Evolutionary conservation across 2,888 invertebrate genomes (phyloP).

Genomic region (Andrena praecox): DNA sequence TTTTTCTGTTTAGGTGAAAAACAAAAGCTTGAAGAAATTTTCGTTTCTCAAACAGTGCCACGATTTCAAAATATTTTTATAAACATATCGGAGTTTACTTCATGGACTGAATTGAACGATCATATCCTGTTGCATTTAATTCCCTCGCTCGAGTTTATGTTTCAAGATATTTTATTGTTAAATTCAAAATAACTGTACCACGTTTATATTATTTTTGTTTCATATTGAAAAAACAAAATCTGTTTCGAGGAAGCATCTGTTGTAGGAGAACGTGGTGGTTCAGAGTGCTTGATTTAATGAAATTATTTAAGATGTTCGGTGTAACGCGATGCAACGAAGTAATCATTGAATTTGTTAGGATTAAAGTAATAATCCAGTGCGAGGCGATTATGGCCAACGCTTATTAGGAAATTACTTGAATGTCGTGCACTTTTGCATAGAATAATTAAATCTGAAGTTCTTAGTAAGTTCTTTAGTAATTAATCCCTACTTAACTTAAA

Average conservation of each 20-base stretch:
- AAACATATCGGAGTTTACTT: not conserved
- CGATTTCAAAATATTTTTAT: not conserved
- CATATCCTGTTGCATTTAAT: slow-evolving; percentile 3
- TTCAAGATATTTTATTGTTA: not conserved
- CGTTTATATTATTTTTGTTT: not conserved
- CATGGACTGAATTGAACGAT: not conserved
- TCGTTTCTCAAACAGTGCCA: not conserved
- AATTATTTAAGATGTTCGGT: slow-evolving; percentile 37
- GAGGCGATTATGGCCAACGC: slow-evolving; percentile 46
- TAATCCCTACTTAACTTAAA: not conserved
- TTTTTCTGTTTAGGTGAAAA: not conserved
- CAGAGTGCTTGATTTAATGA: slow-evolving; percentile 16
- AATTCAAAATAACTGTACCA: not conserved
- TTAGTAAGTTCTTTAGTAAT: not conserved
- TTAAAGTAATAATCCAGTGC: slow-evolving; percentile 8
- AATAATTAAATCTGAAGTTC: not conserved
- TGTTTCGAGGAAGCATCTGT: not conserved
- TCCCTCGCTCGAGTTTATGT: not conserved
- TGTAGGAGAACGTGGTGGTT: not conserved
- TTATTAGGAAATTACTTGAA: slow-evolving; percentile 27
- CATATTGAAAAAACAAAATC: not conserved
- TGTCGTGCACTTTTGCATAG: not conserved
- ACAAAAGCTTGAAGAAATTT: not conserved
- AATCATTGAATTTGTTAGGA: slow-evolving; percentile 44
- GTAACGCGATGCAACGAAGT: slow-evolving; percentile 56